Percentiles rank a stretch among this genome's conserved stretches.
Evolutionary conservation across 2,888 invertebrate genomes (phyloP).

Genomic region (Heteromyza rotundicornis): DNA sequence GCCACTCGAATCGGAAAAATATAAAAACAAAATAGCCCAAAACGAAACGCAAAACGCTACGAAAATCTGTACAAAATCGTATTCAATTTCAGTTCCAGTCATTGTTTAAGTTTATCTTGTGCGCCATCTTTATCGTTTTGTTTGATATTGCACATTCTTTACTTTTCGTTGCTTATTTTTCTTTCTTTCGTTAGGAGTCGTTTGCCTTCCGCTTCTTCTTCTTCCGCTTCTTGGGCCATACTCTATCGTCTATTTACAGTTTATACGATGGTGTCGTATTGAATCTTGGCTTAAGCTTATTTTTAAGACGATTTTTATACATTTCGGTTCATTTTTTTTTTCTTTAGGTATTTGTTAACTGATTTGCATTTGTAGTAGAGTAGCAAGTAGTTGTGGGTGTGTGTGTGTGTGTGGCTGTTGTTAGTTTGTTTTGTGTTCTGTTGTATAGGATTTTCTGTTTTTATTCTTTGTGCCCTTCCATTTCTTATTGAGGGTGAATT

Average conservation of each 20-base stretch:
- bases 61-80: neutral
- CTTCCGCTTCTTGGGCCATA: too few relatives aligned
- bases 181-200: neutral
- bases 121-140: neutral
- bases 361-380: slow-evolving; percentile 1
- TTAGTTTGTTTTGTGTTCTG: slow-evolving; percentile 2
- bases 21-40: too few relatives aligned
- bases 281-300: too few relatives aligned
- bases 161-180: neutral
- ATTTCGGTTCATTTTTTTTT: too few relatives aligned
- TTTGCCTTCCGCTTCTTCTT: neutral
- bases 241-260: neutral
- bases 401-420: neutral
- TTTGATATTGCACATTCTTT: neutral
- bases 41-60: too few relatives aligned
- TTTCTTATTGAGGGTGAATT: neutral
- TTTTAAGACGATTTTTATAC: too few relatives aligned
- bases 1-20: too few relatives aligned
- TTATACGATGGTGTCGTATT: neutral
- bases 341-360: neutral
- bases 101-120: neutral
- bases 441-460: neutral
- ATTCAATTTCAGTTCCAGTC: neutral
- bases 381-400: neutral
- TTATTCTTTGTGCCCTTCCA: neutral